phyloP scores from a whole-genome alignment of 2,113 vertebrate genomes.

The Erpornis zantholeuca region DNA sequence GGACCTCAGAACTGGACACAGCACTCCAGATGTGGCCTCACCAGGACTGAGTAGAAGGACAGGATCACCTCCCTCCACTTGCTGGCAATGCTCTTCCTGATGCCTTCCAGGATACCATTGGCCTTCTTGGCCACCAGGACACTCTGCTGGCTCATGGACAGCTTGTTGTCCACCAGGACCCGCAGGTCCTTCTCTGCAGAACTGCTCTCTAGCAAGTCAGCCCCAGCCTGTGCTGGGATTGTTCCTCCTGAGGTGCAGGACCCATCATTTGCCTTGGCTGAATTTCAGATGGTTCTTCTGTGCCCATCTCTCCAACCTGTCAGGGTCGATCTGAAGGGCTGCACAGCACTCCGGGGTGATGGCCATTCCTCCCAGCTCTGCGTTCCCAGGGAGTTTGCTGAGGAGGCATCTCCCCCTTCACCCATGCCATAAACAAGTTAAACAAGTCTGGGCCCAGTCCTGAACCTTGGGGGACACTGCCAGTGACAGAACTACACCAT shows the following conservation, averaged over 20 bases:
- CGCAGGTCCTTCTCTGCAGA: background rate
- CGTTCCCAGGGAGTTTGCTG: too few relatives aligned
- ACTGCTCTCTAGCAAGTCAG: background rate
- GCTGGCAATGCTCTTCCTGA: background rate
- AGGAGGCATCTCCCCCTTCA: background rate
- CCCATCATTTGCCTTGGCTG: background rate
- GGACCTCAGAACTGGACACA: background rate
- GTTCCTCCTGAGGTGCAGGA: background rate
- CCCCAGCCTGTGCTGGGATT: background rate
- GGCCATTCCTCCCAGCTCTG: background rate
- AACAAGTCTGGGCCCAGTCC: background rate
- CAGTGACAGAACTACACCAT: background rate
- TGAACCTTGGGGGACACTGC: background rate
- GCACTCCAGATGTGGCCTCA: accelerated
- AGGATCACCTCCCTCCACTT: background rate
- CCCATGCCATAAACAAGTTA: background rate
- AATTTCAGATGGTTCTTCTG: background rate
- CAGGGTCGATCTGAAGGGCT: background rate
- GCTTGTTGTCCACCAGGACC: background rate
- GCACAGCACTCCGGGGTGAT: background rate
- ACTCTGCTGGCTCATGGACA: background rate
- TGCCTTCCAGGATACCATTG: background rate
- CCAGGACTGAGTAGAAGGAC: accelerated
- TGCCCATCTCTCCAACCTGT: background rate
- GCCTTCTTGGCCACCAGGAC: background rate